Percentiles rank a stretch among this genome's conserved stretches.
These are phyloP conservation scores for Drosophila pachea DNA, from an alignment of 1,140 invertebrate species.

Conservation along the genomic window DNA sequence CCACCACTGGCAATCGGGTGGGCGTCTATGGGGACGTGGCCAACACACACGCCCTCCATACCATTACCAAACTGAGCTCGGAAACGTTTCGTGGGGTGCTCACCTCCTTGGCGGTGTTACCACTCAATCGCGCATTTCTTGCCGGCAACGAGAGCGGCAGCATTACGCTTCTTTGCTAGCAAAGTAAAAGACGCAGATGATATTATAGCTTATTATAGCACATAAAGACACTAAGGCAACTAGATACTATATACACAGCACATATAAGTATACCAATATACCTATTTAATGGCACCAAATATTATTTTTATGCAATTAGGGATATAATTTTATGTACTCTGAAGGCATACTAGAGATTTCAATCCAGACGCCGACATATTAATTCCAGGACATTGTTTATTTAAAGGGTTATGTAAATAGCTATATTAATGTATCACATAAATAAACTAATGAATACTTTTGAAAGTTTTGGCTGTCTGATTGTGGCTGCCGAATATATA, in stretches of 20 bases:
- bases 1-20: conserved; percentile 92
- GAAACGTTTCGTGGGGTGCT: conserved; percentile 95
- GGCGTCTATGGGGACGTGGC: conserved; percentile 90
- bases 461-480: too few relatives aligned
- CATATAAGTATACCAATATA: conserved; percentile 16
- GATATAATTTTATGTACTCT: conserved; percentile 28
- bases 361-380: background rate
- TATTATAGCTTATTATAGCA: conserved; percentile 10
- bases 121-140: conserved; percentile 91
- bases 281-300: conserved; percentile 60
- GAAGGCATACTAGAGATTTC: conserved; percentile 11
- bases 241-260: conserved; percentile 10
- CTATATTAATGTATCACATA: conserved; percentile 23
- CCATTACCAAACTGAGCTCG: conserved; percentile 90
- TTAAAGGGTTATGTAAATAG: conserved; percentile 3
- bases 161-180: conserved; percentile 90
- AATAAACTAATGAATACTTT: conserved; percentile 17
- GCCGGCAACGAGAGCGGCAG: conserved; percentile 94
- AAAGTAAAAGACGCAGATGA: background rate
- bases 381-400: conserved; percentile 28
- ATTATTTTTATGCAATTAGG: conserved; percentile 51
- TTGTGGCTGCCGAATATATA: too few relatives aligned
- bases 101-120: conserved; percentile 92
- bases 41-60: conserved; percentile 85
- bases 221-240: background rate